Conservation (phyloP, 1,140 invertebrate genomes). For the Ceratina australensis region DNA sequence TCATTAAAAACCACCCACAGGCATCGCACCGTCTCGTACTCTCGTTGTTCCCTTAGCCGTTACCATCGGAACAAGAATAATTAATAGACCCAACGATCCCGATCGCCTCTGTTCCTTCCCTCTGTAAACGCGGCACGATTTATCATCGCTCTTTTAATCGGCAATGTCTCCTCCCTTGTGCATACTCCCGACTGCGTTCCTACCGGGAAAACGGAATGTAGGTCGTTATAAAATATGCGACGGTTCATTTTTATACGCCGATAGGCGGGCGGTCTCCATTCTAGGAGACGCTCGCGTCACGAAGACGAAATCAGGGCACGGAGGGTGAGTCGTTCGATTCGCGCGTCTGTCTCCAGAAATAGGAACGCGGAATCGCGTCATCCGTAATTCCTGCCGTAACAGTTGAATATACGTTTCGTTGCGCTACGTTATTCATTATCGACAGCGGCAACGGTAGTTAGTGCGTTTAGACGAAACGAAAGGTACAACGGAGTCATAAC, state of each 20-base stretch:
- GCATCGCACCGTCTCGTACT: background rate
- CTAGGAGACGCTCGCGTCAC: constrained; percentile 12
- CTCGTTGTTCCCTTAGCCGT: constrained; percentile 46
- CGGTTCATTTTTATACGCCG: background rate
- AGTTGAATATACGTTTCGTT: constrained; percentile 27
- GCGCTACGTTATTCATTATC: constrained; percentile 40
- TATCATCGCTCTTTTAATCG: constrained; percentile 69
- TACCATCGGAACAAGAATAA: constrained; percentile 62
- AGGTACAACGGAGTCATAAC: too few species aligned
- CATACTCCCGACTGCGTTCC: background rate
- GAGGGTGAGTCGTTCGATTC: constrained; percentile 45
- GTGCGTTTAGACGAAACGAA: background rate
- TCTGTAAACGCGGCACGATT: constrained; percentile 71
- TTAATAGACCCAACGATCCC: constrained; percentile 67
- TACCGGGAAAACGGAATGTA: background rate
- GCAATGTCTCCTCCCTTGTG: constrained; percentile 12
- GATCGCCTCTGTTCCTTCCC: constrained; percentile 41
- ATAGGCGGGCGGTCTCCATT: background rate
- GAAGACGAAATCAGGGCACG: constrained; percentile 44
- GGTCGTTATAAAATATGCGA: background rate
- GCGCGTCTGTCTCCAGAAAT: constrained; percentile 55
- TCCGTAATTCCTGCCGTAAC: constrained; percentile 54
- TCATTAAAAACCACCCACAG: constrained; percentile 33
- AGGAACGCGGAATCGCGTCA: constrained; percentile 59
- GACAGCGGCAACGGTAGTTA: background rate